A percentile compares a stretch with the other conserved stretches of the same genome.
These are phyloP conservation scores for Manduca sexta DNA, from an alignment of 1,140 invertebrate species.

Conservation along the genomic window DNA sequence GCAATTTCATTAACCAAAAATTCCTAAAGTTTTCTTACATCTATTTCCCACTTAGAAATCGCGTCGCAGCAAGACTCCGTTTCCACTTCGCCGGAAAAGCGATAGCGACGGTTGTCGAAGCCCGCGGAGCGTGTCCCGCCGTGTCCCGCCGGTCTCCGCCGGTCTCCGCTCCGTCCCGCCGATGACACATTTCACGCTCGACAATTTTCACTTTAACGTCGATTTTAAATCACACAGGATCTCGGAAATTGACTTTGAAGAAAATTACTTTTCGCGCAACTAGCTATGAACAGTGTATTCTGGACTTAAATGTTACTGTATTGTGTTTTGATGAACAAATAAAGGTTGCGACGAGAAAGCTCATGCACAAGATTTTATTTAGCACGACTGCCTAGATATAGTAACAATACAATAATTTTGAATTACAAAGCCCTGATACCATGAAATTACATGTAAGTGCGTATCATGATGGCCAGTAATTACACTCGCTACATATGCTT, in stretches of 20 bases:
- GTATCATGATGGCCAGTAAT: too few relatives aligned
- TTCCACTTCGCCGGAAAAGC: conserved; percentile 3
- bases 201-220: conserved; percentile 6
- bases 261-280: not conserved
- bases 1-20: too few relatives aligned
- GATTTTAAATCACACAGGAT: conserved; percentile 16
- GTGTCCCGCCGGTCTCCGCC: not conserved
- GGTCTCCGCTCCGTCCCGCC: not conserved
- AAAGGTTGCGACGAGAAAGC: too few relatives aligned
- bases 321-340: too few relatives aligned
- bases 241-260: not conserved
- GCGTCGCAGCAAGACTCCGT: not conserved
- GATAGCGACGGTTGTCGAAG: conserved; percentile 11
- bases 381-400: too few relatives aligned
- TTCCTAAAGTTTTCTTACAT: too few relatives aligned
- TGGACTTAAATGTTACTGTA: too few relatives aligned
- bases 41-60: not conserved
- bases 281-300: not conserved
- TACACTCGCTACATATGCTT: too few relatives aligned
- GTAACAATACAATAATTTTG: too few relatives aligned
- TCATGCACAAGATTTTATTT: too few relatives aligned
- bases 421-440: too few relatives aligned
- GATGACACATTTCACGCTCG: conserved; percentile 19
- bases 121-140: not conserved
- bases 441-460: too few relatives aligned